Base-by-base conservation (phyloP, 2,113 vertebrate species). In the Cisticola juncidis region DNA sequence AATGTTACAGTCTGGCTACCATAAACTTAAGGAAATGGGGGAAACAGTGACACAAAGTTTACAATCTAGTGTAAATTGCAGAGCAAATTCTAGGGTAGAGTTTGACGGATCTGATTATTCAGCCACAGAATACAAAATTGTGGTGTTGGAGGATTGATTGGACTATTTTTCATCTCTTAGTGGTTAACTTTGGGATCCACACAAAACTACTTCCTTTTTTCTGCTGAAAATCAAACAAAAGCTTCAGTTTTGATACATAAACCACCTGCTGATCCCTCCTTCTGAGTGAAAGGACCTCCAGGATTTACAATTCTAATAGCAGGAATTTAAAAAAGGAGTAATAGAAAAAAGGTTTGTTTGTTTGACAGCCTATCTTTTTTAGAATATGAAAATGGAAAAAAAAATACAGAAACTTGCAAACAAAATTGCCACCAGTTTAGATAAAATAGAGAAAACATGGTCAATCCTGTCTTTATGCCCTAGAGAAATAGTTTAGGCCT, bases 271-370 rank as follows among this genome's bases (percentile, higher is more conserved):
- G 61, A 53, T 84, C 33, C 19, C 29, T 89, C 48, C 15, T 87
- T 70, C 65, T 83, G 53, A 44, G 40, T 60, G 57, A 91, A 89
- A 62, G 33, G 70, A 72, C 31, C 24, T 56, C 33, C 17, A 78
- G 38, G 28, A 87, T 91, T 91, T 92, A 64, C 78, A 90, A 76
- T 90, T 94, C 70, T 82, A 94, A 93, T 79, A 79, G 50, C 14
- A 86, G 26, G 26, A 60, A 91, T 91, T 88, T 84, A 14, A 50
- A 81, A 88, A 79, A 74, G 6, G 21, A 92, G 58, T 33, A 6
- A 38, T 42, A 81, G 28, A 60, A 81, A 86, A 92, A 58, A 4
- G 11, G 2, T 21, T 65, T 77, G 28, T 20, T 82, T 82, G 14
- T 64, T 57, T 91, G 66, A 80, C 66, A 86, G 23, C 11, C 12